Conservation (phyloP, 2,888 invertebrate species). For the Belgica antarctica region DNA sequence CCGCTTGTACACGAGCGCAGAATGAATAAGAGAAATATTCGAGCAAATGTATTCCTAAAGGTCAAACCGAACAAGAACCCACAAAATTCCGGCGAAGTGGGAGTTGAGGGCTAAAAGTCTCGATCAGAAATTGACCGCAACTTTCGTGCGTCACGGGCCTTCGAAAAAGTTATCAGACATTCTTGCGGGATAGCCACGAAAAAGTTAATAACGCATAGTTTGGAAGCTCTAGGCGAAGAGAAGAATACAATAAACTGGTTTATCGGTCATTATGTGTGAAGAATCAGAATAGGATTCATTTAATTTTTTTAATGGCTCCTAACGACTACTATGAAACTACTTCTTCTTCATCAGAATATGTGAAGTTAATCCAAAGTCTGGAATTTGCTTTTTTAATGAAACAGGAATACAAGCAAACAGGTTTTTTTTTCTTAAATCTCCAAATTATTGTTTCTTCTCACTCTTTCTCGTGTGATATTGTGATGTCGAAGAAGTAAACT, state of each 20-base stretch:
- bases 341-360: constrained; percentile 1
- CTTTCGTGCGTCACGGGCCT: no score
- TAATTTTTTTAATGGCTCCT: constrained; percentile 36
- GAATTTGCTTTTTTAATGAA: constrained; percentile 34
- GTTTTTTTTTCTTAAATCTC: constrained; percentile 40
- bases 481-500: neutral
- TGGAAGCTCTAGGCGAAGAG: neutral
- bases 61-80: no score
- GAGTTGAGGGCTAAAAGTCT: no score
- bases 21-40: constrained; percentile 2
- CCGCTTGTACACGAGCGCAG: neutral
- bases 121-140: no score
- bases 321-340: neutral
- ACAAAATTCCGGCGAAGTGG: no score
- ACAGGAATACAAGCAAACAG: constrained; percentile 33
- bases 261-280: constrained; percentile 16
- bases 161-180: neutral
- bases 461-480: constrained; percentile 23
- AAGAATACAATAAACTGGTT: constrained; percentile 17
- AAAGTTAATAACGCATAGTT: constrained; percentile 32
- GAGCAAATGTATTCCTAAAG: constrained; percentile 26
- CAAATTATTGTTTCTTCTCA: constrained; percentile 41
- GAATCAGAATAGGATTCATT: constrained; percentile 35
- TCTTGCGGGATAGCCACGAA: neutral
- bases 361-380: constrained; percentile 8